Base-by-base conservation (phyloP, 2,888 invertebrate genomes). In the Aplocera efformata region DNA sequence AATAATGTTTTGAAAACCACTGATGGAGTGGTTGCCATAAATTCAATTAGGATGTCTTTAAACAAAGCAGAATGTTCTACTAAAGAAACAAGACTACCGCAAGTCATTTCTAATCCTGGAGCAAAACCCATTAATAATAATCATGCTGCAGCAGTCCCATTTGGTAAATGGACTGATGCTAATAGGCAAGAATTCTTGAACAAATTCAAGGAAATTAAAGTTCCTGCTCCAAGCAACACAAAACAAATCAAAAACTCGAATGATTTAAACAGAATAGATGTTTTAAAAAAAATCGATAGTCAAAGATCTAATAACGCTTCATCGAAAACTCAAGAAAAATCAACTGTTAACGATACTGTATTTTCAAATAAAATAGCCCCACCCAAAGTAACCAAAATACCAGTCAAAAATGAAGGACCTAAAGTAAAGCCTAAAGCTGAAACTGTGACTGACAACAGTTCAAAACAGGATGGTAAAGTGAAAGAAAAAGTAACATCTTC, bases 141-240 rank as follows among this genome's bases (percentile, higher is more conserved):
- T 51, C 72, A 78, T 48, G 56, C 67, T 13, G 72, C 79, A 22
- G 72, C 79, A 22, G 88, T 88, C 24, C 88, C 88, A 21, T 88
- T 88, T 58, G 88, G 88, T 5, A 76, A 83, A 61, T 88, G 88
- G 88, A 88, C 88, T 23, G 82, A 80, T 46, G 85, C 72, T 4
- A 79, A 88, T 50, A 79, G 84, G 37, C 83, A 85, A 62, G 83
- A 79, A 26, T 88, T 85, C 59, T 60, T 88, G 10, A 77, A 78
- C 50, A 83, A 83, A 70, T 78, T 86, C 35, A 85, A 83, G 53
- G 80, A 79, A 60, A 58, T 70, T 3, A 86, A 80, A 58, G 60
- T 69, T 6, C 72, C 79, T 25, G 61, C 67, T 10, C 68, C 53
- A 38, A 67, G 76, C 8, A 79, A 73, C 46, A 69, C 79, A 3